These are phyloP conservation scores for Glandiceps talaboti DNA, from an alignment of 53 echinoderm and acorn worm genomes.

Conservation along the genomic window DNA sequence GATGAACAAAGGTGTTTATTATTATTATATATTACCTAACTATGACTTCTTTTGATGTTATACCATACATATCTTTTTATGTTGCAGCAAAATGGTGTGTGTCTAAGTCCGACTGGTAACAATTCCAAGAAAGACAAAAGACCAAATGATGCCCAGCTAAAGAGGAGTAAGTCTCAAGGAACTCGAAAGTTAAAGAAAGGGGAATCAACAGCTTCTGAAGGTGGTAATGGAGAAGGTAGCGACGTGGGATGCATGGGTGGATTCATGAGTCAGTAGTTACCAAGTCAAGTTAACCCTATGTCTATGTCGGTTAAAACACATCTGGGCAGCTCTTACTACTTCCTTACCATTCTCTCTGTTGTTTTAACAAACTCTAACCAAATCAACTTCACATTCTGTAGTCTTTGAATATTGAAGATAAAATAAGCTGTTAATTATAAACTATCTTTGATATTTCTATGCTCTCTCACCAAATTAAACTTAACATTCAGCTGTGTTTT, in stretches of 20 bases:
- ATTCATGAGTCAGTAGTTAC: background rate
- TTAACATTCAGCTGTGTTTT: no score
- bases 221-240: constrained; percentile 14
- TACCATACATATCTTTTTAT: no score
- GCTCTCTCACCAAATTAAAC: no score
- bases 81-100: constrained; percentile 67
- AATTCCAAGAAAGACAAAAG: constrained; percentile 15
- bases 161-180: constrained; percentile 96
- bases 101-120: constrained; percentile 70
- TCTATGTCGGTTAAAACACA: background rate
- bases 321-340: background rate
- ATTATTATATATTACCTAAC: no score
- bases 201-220: constrained; percentile 78
- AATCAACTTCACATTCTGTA: no score
- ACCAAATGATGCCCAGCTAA: constrained; percentile 39
- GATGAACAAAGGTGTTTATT: background rate
- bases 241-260: constrained; percentile 11
- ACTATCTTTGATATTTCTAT: no score
- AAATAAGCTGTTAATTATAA: no score
- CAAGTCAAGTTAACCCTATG: background rate
- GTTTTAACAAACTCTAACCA: no score
- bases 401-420: no score
- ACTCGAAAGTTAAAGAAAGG: constrained; percentile 81
- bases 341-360: no score
- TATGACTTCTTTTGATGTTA: no score